phyloP scores from a whole-genome alignment of 2,888 invertebrate species.

The Linnaemya vulpina region DNA sequence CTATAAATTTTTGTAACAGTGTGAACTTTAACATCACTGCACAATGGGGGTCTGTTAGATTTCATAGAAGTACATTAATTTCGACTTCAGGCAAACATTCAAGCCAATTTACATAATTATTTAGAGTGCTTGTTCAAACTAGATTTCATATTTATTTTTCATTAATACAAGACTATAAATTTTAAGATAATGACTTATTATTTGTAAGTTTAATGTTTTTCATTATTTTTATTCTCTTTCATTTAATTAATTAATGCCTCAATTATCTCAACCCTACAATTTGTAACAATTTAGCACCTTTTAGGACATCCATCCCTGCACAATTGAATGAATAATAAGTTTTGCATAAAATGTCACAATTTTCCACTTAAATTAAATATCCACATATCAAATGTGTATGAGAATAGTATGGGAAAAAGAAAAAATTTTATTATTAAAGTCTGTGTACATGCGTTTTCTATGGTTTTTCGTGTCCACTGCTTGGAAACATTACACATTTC shows the following conservation, averaged over 20 bases:
- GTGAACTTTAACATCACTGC: background rate
- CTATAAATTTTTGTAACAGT: conserved; percentile 1
- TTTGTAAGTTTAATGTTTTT: background rate
- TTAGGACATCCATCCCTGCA: background rate
- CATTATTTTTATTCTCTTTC: background rate
- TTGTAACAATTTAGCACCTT: conserved; percentile 36
- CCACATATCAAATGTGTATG: background rate
- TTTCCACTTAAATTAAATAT: conserved; percentile 29
- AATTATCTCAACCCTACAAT: background rate
- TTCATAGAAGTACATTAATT: background rate
- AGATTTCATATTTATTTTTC: background rate
- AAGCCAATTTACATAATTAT: background rate
- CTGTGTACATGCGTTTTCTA: conserved; percentile 30
- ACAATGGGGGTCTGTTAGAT: background rate
- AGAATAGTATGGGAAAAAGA: background rate
- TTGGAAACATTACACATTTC: conserved; percentile 7
- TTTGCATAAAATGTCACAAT: conserved; percentile 8
- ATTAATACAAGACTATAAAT: background rate
- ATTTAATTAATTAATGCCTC: conserved; percentile 1
- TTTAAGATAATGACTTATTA: background rate
- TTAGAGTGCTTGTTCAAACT: background rate
- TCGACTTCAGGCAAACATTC: background rate
- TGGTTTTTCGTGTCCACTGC: conserved; percentile 19
- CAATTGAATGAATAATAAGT: background rate
- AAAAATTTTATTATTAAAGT: conserved; percentile 29